phyloP scores from a whole-genome alignment of 2,888 invertebrate species.

The Baronia brevicornis region DNA sequence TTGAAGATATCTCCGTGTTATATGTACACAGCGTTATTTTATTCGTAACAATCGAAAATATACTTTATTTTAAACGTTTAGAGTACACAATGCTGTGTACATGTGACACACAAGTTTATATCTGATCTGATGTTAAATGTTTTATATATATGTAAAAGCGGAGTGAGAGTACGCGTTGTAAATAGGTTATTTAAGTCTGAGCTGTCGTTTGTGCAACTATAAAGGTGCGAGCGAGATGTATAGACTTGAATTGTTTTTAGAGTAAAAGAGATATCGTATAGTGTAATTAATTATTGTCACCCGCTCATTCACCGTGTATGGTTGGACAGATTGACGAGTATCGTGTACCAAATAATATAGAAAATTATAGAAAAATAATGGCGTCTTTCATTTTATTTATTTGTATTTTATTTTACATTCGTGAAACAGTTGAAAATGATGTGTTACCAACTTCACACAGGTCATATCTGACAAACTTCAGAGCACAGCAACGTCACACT shows the following conservation, averaged over 20 bases:
- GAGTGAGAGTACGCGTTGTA: conserved; percentile 33
- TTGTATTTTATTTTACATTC: conserved; percentile 1
- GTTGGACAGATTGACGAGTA: conserved; percentile 51
- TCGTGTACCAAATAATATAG: conserved; percentile 69
- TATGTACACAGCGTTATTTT: conserved; percentile 14
- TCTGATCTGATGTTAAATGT: conserved; percentile 35
- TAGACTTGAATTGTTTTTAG: conserved; percentile 8
- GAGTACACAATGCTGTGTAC: conserved; percentile 16
- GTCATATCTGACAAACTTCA: too few relatives aligned
- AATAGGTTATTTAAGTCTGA: conserved; percentile 33
- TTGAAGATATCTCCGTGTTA: conserved; percentile 13
- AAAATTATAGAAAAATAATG: conserved; percentile 52
- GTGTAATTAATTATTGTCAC: conserved; percentile 1
- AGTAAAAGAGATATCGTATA: conserved; percentile 2
- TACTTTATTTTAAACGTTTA: conserved; percentile 12
- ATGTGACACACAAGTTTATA: conserved; percentile 24
- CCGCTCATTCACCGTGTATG: conserved; percentile 38
- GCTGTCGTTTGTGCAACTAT: conserved; percentile 53
- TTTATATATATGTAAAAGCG: conserved; percentile 25
- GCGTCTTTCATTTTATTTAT: conserved; percentile 26
- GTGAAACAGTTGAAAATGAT: too few relatives aligned
- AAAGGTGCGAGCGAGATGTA: conserved; percentile 30
- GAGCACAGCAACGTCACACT: too few relatives aligned
- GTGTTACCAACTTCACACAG: too few relatives aligned
- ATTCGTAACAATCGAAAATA: conserved; percentile 8